Evolutionary conservation across 2,797 vertebrate genomes (phyloP).

Genomic region (Argya squamiceps): DNA sequence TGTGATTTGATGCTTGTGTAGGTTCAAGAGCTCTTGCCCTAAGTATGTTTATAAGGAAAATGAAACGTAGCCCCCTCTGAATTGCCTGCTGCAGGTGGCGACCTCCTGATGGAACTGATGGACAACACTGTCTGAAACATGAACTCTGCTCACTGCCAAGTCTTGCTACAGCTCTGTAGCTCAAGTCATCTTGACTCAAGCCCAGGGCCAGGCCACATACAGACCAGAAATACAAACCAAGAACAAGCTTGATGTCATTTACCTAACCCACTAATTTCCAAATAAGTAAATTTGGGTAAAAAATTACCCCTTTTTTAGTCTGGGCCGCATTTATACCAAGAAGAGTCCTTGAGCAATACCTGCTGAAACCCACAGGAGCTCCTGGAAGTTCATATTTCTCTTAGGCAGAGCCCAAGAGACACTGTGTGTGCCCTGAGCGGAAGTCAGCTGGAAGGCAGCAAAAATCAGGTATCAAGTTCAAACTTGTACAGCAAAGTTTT

Average conservation of each 20-base stretch:
- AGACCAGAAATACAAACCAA: background rate
- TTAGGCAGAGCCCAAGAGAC: background rate
- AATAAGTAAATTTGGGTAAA: background rate
- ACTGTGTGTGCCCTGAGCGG: accelerated
- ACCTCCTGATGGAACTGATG: background rate
- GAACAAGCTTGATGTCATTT: background rate
- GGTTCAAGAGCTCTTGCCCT: background rate
- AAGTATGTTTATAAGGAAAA: background rate
- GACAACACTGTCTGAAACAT: background rate
- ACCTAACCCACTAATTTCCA: background rate
- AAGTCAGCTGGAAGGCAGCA: background rate
- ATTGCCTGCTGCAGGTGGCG: background rate
- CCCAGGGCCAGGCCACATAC: background rate
- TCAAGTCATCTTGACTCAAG: background rate
- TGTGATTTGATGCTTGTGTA: background rate
- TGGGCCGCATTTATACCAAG: background rate
- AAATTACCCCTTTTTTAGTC: background rate
- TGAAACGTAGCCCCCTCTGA: background rate
- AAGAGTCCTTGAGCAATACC: background rate
- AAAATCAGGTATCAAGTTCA: background rate
- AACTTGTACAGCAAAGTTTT: background rate
- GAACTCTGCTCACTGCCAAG: background rate
- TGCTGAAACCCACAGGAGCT: background rate
- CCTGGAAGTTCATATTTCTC: background rate
- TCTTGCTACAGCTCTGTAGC: background rate